Evolutionary conservation across 1,140 invertebrate genomes (phyloP), one percentile per base, ranked within the genome.

Genomic region (Himalopsyche phryganea): DNA sequence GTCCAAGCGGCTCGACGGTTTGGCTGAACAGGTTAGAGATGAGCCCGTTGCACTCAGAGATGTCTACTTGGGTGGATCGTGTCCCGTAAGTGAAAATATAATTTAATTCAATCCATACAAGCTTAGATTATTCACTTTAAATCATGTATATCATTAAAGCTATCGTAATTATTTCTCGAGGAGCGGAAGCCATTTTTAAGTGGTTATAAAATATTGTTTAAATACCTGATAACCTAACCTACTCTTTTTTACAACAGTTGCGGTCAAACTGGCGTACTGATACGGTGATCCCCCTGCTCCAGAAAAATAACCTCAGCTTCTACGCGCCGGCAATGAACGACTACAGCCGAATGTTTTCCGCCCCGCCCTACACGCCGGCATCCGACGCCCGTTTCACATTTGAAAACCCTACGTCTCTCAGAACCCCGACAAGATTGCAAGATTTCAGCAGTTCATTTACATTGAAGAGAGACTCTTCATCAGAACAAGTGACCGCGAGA

Each of bases 61-160:
- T 62, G 76, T 82, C 0, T 83, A 78, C 66, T 71, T 83, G 13
- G 80, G 78, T 10, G 81, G 81, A 18, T 70, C 76, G 4, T 75
- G 77, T 57, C 71, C 72, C 7, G 77, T 80, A 44, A 70, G 67
- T 68, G 40, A 13, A n/a, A n/a, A n/a, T n/a, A n/a, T n/a, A n/a
- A n/a, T n/a, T n/a, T n/a, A n/a, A n/a, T n/a, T n/a, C n/a, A n/a
- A n/a, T n/a, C n/a, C n/a, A n/a, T n/a, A n/a, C n/a, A n/a, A n/a
- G n/a, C n/a, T n/a, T n/a, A n/a, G n/a, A n/a, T n/a, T n/a, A n/a
- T n/a, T n/a, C n/a, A n/a, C n/a, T n/a, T n/a, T n/a, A n/a, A n/a
- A n/a, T n/a, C n/a, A n/a, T n/a, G n/a, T n/a, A n/a, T n/a, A n/a
- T n/a, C n/a, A n/a, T n/a, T n/a, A n/a, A n/a, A n/a, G n/a, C n/a